Evolutionary conservation across 2,113 vertebrate genomes (phyloP), one percentile per base, ranked within the genome.

Genomic region (Nicator chloris): DNA sequence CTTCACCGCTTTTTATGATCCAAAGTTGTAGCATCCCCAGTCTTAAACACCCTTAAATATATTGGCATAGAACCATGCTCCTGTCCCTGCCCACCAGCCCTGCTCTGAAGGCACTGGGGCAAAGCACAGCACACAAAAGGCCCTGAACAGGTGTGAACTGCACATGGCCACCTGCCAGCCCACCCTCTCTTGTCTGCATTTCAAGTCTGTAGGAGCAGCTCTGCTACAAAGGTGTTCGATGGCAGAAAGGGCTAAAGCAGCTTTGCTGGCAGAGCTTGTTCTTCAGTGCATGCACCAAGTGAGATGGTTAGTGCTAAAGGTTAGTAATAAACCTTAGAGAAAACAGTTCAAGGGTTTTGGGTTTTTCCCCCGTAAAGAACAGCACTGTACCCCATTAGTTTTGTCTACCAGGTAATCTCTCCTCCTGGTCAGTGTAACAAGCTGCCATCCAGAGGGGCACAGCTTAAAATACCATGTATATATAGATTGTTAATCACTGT

Each of bases 301-400:
- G 35, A 73, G 15, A 26, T 8, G 17, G 37, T 28, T 42, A 42
- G 8, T 69, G 27, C 15, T 16, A n/a, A n/a, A n/a, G n/a, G n/a
- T n/a, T n/a, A 33, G 28, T 5, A 26, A 59, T 15, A 54, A 60
- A n/a, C 26, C 33, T 6, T 14, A n/a, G 6, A 22, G 6, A 42
- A 63, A 86, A 17, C 3, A 2, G 7, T 24, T 59, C 11, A 37
- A 64, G 35, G 23, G 1, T 20, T n/a, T 60, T 28, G 1, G 0
- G 4, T 10, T 30, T 26, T 11, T 16, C 0, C 0, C 2, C 10
- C 26, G 21, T 53, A 26, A 51, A 40, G 7, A 63, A 22, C 20
- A 66, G 11, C 18, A 39, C 7, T 87, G 91, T 15, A 44, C 10
- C 21, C 39, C 16, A 30, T 19, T 18, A 24, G 20, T 33, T 37